Evolutionary conservation across 2,888 invertebrate species (phyloP).

Genomic region (Lepetodrilus schrolli): DNA sequence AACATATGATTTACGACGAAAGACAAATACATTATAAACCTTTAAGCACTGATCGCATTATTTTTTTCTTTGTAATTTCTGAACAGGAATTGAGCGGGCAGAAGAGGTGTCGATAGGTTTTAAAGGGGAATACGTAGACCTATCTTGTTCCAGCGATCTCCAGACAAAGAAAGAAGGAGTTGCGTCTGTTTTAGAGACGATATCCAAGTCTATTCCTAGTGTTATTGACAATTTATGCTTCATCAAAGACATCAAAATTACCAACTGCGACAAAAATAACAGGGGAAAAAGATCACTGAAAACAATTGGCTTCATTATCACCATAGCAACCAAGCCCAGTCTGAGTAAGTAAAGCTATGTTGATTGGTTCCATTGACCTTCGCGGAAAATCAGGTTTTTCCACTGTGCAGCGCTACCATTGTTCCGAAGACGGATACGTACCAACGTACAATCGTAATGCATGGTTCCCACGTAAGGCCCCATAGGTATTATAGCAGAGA

Average conservation of each 20-base stretch:
- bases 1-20: too few relatives aligned
- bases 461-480: too few relatives aligned
- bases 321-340: neutral
- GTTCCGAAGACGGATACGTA: too few relatives aligned
- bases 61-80: neutral
- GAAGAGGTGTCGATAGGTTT: neutral
- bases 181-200: neutral
- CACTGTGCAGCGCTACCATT: too few relatives aligned
- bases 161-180: neutral
- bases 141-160: neutral
- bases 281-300: neutral
- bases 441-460: too few relatives aligned
- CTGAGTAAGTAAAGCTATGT: neutral
- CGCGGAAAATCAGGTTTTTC: too few relatives aligned
- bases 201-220: neutral
- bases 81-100: neutral
- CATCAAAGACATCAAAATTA: neutral
- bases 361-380: neutral
- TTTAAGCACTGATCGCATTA: too few relatives aligned
- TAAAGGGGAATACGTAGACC: neutral
- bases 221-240: neutral
- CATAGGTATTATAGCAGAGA: too few relatives aligned
- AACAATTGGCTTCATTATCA: neutral
- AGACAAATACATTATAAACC: too few relatives aligned
- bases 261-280: neutral